phyloP scores from a whole-genome alignment of 2,113 vertebrate species.

The Trichechus manatus region DNA sequence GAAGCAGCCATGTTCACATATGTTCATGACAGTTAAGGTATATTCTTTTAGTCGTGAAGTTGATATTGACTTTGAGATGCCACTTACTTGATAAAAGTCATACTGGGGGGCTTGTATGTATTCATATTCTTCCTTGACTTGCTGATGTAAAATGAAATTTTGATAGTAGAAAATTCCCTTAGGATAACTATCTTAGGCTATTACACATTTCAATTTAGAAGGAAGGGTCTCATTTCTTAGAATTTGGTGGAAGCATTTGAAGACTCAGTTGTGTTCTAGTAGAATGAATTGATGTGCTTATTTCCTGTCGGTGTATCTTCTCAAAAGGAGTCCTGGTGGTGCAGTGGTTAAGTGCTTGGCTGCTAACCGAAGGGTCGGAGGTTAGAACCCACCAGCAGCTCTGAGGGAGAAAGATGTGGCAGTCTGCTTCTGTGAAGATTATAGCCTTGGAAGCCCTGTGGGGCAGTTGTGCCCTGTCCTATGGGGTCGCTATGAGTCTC shows the following conservation, averaged over 20 bases:
- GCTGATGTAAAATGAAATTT: background rate
- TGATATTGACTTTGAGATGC: background rate
- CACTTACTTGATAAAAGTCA: background rate
- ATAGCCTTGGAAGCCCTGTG: background rate
- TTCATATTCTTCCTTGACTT: background rate
- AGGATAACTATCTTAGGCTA: background rate
- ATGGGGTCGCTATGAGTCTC: background rate
- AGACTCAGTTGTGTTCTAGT: background rate
- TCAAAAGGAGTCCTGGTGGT: too few species aligned
- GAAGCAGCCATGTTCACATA: background rate
- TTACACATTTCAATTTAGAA: background rate
- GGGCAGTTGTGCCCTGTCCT: too few species aligned
- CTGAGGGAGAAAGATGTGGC: too few species aligned
- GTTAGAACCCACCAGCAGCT: too few species aligned
- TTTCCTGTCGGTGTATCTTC: background rate
- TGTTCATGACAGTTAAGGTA: background rate
- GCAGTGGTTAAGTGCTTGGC: too few species aligned
- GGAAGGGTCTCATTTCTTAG: background rate
- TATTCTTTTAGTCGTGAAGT: background rate
- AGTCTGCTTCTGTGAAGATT: too few species aligned
- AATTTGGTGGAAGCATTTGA: background rate
- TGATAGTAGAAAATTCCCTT: background rate
- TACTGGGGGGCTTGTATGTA: background rate
- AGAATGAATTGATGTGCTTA: background rate
- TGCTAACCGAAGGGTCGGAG: too few species aligned